Evolutionary conservation across 2,888 invertebrate species (phyloP), one percentile per base, ranked within the genome.

Genomic region (Drosophila parthenogenetica): DNA sequence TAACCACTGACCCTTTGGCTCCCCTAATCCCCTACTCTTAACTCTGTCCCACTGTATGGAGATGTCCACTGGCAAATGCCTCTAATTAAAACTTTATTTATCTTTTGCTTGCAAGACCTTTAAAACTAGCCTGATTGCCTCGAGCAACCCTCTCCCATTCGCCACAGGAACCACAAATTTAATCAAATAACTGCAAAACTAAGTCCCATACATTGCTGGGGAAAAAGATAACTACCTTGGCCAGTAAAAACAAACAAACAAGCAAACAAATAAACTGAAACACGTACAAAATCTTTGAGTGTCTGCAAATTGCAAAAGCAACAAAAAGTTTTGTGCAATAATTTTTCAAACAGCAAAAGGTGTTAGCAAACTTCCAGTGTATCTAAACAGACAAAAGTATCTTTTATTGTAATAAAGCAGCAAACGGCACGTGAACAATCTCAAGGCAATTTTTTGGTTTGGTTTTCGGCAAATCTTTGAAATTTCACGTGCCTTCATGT

Each of bases 31-130:
- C 29, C 8, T 8, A 29, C 1, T 8, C 29, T 2, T 1, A 1
- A 29, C 8, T 29, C 5, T 8, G 29, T 29, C 29, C 29, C 29
- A 29, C 29, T 29, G 29, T 29, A 8, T 39, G 54, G 46, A 50
- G n/a, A 8, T 54, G 40, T 39, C 60, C 62, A 51, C 40, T 58
- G 40, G 46, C 37, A 54, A 75, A 79, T 69, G 69, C 50, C 73
- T 68, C 74, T 73, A 85, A 83, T 87, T 85, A 85, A 83, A 83
- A 83, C 77, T 82, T 83, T 87, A 73, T 73, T 72, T 74, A 63
- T 66, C 55, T 64, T 61, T 49, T 62, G 54, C 49, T 32, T 35
- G 45, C 25, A 45, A 29, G 25, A 45, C 55, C 58, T 29, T 29
- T 32, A 40, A 46, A 58, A 14, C 40, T 61, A 57, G 57, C 46